Conservation (phyloP, 2,888 invertebrate genomes). For the Scaptomyza flava region DNA sequence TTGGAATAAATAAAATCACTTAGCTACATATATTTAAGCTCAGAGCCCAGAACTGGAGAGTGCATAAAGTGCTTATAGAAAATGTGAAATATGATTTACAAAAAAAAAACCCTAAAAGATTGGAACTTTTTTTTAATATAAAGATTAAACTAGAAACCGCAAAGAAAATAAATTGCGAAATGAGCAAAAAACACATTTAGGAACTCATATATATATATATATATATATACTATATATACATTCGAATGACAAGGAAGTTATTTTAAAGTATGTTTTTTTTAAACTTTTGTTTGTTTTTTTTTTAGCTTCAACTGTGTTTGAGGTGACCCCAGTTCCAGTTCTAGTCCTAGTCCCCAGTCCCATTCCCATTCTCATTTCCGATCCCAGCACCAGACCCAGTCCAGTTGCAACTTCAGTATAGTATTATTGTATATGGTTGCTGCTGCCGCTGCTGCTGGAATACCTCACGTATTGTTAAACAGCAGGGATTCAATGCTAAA, state of each 20-base stretch:
- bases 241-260: constrained; percentile 52
- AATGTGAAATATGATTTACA: not conserved
- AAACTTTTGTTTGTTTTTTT: not conserved
- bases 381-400: constrained; percentile 11
- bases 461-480: constrained; percentile 86
- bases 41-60: constrained; percentile 57
- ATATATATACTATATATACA: not conserved
- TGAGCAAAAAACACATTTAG: constrained; percentile 52
- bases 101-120: constrained; percentile 1
- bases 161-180: constrained; percentile 15
- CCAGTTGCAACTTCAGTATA: constrained; percentile 23
- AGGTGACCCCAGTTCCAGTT: constrained; percentile 7
- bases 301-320: constrained; percentile 1
- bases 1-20: constrained; percentile 71
- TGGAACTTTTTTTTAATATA: constrained; percentile 2
- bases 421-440: not conserved
- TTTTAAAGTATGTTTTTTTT: not conserved
- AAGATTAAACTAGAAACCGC: constrained; percentile 16
- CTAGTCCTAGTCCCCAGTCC: not conserved
- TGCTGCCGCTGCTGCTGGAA: constrained; percentile 3
- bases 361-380: not conserved
- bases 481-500: constrained; percentile 96
- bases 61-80: constrained; percentile 9
- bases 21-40: constrained; percentile 61
- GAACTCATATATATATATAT: constrained; percentile 42